These are phyloP conservation scores for Sympetrum striolatum DNA, from an alignment of 2,888 invertebrate genomes.

Conservation along the genomic window DNA sequence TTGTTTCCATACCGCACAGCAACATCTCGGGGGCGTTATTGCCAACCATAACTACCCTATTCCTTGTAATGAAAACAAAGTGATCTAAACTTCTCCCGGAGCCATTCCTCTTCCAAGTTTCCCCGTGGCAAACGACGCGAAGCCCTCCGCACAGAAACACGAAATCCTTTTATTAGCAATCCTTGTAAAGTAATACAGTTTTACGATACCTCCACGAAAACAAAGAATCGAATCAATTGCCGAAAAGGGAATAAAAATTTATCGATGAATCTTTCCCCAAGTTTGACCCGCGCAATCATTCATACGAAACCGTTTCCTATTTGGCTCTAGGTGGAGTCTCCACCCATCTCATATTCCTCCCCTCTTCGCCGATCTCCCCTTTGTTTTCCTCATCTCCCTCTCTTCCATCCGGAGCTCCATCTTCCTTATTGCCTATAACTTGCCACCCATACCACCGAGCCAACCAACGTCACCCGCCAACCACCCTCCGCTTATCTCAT, in stretches of 20 bases:
- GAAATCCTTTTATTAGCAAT: conserved; percentile 7
- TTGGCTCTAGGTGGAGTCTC: not conserved
- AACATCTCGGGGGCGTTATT: no score
- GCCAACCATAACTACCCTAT: no score
- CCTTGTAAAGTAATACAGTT: conserved; percentile 14
- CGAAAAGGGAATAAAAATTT: conserved; percentile 27
- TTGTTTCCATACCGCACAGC: no score
- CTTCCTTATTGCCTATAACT: conserved; percentile 44
- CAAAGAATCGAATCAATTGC: conserved; percentile 28
- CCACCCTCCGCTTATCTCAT: conserved; percentile 38
- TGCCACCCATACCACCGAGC: not conserved
- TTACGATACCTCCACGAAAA: not conserved
- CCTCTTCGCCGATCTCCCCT: not conserved
- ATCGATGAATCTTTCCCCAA: conserved; percentile 34
- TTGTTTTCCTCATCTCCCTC: not conserved
- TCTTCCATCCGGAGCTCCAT: not conserved
- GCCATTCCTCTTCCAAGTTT: not conserved
- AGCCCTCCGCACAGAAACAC: not conserved
- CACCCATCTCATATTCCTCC: not conserved
- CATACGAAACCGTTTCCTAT: conserved; percentile 22
- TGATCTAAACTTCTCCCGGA: no score
- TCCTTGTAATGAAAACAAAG: no score
- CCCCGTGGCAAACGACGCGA: not conserved
- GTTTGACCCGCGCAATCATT: conserved; percentile 29
- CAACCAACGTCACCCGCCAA: conserved; percentile 34